These are phyloP conservation scores for Drosophila orena DNA, from an alignment of 1,140 invertebrate species.

Conservation along the genomic window DNA sequence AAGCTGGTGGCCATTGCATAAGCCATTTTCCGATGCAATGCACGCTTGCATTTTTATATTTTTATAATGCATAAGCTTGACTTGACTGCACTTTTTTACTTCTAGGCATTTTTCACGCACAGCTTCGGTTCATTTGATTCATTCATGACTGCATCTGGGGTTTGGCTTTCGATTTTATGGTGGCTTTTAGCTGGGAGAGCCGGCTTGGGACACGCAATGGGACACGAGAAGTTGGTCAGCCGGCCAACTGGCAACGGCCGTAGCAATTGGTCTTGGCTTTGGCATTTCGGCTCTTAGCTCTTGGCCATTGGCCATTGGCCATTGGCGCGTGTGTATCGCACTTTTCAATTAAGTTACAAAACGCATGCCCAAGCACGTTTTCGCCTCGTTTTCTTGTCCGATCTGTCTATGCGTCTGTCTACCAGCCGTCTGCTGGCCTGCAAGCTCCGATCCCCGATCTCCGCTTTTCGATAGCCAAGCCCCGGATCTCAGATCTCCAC, in stretches of 20 bases:
- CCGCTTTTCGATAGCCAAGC: background rate
- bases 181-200: slow-evolving; percentile 11
- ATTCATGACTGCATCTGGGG: slow-evolving; percentile 42
- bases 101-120: slow-evolving; percentile 43
- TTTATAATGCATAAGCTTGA: slow-evolving; percentile 51
- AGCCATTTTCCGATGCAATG: slow-evolving; percentile 61
- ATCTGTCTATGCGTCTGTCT: slow-evolving; percentile 1
- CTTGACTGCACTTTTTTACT: background rate
- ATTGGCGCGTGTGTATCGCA: slow-evolving; percentile 79
- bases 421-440: slow-evolving; percentile 1
- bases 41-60: slow-evolving; percentile 54
- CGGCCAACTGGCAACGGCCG: slow-evolving; percentile 1
- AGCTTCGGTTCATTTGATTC: slow-evolving; percentile 47
- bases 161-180: background rate
- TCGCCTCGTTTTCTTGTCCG: slow-evolving; percentile 46
- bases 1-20: slow-evolving; percentile 51
- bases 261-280: slow-evolving; percentile 50
- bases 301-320: slow-evolving; percentile 27
- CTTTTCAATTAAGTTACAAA: slow-evolving; percentile 81
- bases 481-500: slow-evolving; percentile 7
- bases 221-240: slow-evolving; percentile 52
- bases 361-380: slow-evolving; percentile 80
- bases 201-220: slow-evolving; percentile 59
- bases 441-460: background rate
- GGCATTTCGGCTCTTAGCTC: slow-evolving; percentile 24